A percentile compares a stretch with the other conserved stretches of the same genome.
These are phyloP conservation scores for Monochamus saltuarius DNA, from an alignment of 1,140 invertebrate genomes.

Conservation along the genomic window DNA sequence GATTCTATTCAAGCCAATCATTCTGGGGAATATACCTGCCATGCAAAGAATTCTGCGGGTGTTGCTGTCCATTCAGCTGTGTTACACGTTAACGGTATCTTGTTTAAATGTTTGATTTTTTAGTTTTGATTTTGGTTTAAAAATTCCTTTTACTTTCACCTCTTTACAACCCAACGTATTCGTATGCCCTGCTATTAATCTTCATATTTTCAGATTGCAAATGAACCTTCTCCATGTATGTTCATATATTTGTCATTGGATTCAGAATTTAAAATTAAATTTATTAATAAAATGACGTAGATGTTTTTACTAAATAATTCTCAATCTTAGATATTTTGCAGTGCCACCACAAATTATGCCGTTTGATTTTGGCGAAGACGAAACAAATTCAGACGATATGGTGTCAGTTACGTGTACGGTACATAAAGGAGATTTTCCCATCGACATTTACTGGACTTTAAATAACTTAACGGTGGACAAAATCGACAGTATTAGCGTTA, in stretches of 20 bases:
- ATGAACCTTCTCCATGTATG: no score
- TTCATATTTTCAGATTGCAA: no score
- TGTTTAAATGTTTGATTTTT: conserved; percentile 29
- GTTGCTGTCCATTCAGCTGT: conserved; percentile 62
- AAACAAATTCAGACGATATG: conserved; percentile 75
- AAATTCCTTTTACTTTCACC: not conserved
- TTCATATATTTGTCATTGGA: no score
- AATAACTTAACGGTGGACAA: conserved; percentile 56
- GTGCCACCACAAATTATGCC: conserved; percentile 66
- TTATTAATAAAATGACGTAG: no score
- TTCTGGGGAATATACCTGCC: conserved; percentile 74
- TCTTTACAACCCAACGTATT: conserved; percentile 62
- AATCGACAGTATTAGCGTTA: conserved; percentile 53
- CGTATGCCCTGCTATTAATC: no score
- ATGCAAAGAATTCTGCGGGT: conserved; percentile 67
- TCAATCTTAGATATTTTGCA: conserved; percentile 56
- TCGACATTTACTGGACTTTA: conserved; percentile 55
- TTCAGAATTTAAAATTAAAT: no score
- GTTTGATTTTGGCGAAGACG: conserved; percentile 74
- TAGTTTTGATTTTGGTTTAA: not conserved
- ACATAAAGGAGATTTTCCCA: conserved; percentile 73
- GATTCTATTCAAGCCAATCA: conserved; percentile 65
- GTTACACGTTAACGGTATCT: conserved; percentile 70
- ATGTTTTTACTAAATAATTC: no score
- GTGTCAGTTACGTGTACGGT: conserved; percentile 77